phyloP scores from a whole-genome alignment of 1,140 invertebrate species.

The Cyclargus thomasi region DNA sequence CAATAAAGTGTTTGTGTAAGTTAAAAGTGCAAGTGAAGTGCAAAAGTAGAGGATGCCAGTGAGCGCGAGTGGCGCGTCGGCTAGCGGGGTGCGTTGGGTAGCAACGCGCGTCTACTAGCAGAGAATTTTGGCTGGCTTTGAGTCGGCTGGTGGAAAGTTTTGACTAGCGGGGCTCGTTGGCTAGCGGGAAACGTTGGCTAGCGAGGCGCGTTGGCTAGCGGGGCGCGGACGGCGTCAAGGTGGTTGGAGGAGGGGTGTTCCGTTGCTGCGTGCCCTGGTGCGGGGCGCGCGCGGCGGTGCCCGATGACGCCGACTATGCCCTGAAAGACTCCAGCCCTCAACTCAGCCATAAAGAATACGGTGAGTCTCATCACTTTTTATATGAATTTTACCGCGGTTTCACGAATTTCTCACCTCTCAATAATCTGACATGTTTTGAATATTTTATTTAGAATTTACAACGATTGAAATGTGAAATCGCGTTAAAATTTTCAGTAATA shows the following conservation, averaged over 20 bases:
- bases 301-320: constrained; percentile 65
- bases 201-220: constrained; percentile 36
- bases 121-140: constrained; percentile 46
- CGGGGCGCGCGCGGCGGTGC: constrained; percentile 78
- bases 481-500: not conserved
- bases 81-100: constrained; percentile 32
- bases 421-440: not conserved
- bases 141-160: not conserved
- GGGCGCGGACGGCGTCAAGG: constrained; percentile 63
- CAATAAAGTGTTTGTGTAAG: constrained; percentile 18
- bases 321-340: constrained; percentile 58
- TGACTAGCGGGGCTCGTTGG: constrained; percentile 24
- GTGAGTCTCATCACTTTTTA: constrained; percentile 36
- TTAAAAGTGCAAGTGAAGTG: constrained; percentile 23
- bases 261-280: constrained; percentile 81
- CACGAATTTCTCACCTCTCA: no score
- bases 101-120: constrained; percentile 54
- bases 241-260: constrained; percentile 78
- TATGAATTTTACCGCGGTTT: not conserved
- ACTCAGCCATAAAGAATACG: constrained; percentile 46
- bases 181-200: constrained; percentile 27
- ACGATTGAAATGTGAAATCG: not conserved
- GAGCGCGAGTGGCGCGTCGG: constrained; percentile 31
- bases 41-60: constrained; percentile 28
- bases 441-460: not conserved